A percentile compares a stretch with the other conserved stretches of the same genome.
phyloP scores from a whole-genome alignment of 2,888 invertebrate species.

The Gari tellinella region DNA sequence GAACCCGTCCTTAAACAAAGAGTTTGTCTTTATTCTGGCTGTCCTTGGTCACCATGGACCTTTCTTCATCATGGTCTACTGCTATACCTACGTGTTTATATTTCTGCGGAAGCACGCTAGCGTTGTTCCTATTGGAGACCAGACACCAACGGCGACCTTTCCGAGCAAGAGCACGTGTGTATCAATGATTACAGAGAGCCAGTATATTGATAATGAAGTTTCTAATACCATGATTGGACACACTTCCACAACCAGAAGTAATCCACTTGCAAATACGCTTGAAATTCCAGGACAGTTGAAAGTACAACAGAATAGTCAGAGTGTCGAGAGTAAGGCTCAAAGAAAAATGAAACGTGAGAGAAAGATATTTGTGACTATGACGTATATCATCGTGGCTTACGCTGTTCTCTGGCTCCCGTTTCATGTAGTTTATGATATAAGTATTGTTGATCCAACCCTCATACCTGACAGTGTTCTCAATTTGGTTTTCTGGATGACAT shows the following conservation, averaged over 20 bases:
- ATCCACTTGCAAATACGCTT: no score
- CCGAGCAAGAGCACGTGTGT: no score
- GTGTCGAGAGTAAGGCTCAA: no score
- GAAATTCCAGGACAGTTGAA: no score
- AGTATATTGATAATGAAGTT: background rate
- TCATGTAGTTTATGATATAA: conserved; percentile 75
- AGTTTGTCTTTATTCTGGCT: conserved; percentile 79
- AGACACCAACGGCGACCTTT: no score
- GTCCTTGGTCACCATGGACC: conserved; percentile 79
- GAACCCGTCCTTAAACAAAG: conserved; percentile 78
- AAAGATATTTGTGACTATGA: conserved; percentile 69
- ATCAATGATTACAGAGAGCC: background rate
- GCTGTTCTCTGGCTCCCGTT: conserved; percentile 76
- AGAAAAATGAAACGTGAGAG: conserved; percentile 20
- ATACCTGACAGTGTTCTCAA: conserved; percentile 63
- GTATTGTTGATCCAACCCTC: conserved; percentile 57
- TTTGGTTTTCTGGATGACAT: conserved; percentile 75
- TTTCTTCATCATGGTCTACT: conserved; percentile 72
- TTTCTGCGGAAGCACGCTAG: conserved; percentile 64
- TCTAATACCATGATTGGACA: no score
- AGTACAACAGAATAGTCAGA: no score
- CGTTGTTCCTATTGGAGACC: background rate
- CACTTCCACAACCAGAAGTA: no score
- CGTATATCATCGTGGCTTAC: conserved; percentile 72
- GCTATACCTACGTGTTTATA: conserved; percentile 73